These are phyloP conservation scores for Gymnocephalus cernua DNA, from an alignment of 2,113 vertebrate genomes.

Conservation along the genomic window DNA sequence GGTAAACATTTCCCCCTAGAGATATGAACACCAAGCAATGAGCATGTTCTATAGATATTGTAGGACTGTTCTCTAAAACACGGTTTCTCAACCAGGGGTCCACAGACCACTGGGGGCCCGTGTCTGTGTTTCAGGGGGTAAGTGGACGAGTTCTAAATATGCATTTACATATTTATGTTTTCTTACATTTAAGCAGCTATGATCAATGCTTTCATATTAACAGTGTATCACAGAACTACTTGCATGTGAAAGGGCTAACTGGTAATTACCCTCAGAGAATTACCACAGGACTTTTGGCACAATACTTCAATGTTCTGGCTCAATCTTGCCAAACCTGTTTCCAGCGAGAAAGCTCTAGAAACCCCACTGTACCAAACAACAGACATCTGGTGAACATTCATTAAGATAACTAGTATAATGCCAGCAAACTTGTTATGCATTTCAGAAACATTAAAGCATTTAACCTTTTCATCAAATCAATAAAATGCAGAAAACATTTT, in stretches of 20 bases:
- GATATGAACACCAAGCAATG: not conserved
- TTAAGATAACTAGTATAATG: not conserved
- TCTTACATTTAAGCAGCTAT: not conserved
- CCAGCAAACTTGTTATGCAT: not conserved
- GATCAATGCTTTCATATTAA: not conserved
- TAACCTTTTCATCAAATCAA: not conserved
- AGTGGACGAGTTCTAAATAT: no score
- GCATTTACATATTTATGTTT: not conserved
- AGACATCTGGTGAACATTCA: not conserved
- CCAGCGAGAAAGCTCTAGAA: not conserved
- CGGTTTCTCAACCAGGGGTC: not conserved
- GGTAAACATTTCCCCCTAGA: constrained; percentile 1
- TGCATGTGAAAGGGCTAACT: not conserved
- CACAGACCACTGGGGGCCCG: no score
- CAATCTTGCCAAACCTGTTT: not conserved
- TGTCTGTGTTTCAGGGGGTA: not conserved
- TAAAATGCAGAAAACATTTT: constrained; percentile 67
- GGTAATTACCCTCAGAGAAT: not conserved
- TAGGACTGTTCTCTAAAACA: not conserved
- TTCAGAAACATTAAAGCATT: not conserved
- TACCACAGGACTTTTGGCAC: not conserved
- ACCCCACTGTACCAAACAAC: not conserved
- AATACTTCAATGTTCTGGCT: not conserved
- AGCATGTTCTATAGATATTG: not conserved
- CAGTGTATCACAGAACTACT: not conserved